Percentiles rank a stretch among this genome's conserved stretches.
phyloP scores from a whole-genome alignment of 2,113 vertebrate species.

The Pteruthius melanotis region DNA sequence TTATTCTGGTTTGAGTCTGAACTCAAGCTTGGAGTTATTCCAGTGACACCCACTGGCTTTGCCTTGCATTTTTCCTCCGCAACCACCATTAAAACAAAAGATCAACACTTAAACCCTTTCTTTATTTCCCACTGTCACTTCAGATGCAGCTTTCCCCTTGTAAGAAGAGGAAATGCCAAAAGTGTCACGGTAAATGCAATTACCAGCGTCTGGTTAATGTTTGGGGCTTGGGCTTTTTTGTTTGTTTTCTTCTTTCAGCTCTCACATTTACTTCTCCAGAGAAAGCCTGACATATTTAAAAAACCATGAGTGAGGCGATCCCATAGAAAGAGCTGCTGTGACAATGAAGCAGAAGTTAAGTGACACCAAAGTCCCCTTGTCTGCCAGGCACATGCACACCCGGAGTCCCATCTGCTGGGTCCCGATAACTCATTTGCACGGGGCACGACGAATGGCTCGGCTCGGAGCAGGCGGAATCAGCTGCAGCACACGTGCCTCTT shows the following conservation, averaged over 20 bases:
- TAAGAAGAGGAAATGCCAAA: slow-evolving; percentile 42
- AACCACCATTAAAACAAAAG: neutral
- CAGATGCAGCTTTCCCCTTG: neutral
- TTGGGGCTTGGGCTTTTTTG: neutral
- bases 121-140: neutral
- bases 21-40: neutral
- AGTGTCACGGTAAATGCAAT: slow-evolving; percentile 57
- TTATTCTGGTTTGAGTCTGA: neutral
- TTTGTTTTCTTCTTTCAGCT: neutral
- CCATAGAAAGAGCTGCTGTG: neutral
- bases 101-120: neutral
- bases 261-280: neutral
- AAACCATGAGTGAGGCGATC: neutral
- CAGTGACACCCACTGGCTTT: slow-evolving; percentile 1
- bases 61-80: neutral
- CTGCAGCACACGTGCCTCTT: slow-evolving; percentile 68
- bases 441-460: slow-evolving; percentile 66
- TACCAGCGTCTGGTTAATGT: slow-evolving; percentile 16
- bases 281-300: neutral
- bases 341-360: slow-evolving; percentile 56
- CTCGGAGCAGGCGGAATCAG: slow-evolving; percentile 70
- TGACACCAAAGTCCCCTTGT: neutral
- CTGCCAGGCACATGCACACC: neutral
- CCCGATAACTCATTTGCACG: slow-evolving; percentile 57
- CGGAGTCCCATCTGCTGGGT: slow-evolving; percentile 38